Percentiles rank a stretch among this genome's conserved stretches.
Evolutionary conservation across 2,888 invertebrate genomes (phyloP).

Genomic region (Callyntrura sp.): DNA sequence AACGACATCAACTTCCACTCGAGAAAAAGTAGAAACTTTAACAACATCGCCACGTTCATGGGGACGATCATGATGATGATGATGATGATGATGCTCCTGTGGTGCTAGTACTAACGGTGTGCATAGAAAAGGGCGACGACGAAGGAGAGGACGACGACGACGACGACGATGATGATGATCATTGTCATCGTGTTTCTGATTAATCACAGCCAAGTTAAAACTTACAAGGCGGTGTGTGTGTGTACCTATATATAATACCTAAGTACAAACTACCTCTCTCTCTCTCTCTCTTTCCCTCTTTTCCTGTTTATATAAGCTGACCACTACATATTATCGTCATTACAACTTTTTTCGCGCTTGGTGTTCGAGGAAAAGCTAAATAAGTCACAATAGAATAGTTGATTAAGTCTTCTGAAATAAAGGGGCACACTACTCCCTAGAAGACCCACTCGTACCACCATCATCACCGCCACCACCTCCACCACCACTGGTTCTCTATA

Average conservation of each 20-base stretch:
- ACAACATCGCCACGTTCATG: not conserved
- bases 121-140: too few relatives aligned
- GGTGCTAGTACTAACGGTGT: too few relatives aligned
- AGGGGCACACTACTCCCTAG: not conserved
- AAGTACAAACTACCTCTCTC: too few relatives aligned
- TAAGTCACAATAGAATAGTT: constrained; percentile 21
- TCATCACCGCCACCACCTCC: not conserved
- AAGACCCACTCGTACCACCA: too few relatives aligned
- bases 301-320: not conserved
- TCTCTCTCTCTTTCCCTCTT: too few relatives aligned
- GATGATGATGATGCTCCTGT: constrained; percentile 4
- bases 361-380: not conserved
- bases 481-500: not conserved
- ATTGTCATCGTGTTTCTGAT: constrained; percentile 17
- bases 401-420: constrained; percentile 30
- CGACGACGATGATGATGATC: too few relatives aligned
- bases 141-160: too few relatives aligned
- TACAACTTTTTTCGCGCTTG: not conserved
- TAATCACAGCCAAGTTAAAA: constrained; percentile 4
- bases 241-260: too few relatives aligned
- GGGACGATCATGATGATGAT: constrained; percentile 9
- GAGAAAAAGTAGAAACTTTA: constrained; percentile 19
- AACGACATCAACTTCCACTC: constrained; percentile 49
- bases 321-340: constrained; percentile 1
- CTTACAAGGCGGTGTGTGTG: too few relatives aligned